Percentiles rank a stretch among this genome's conserved stretches.
phyloP scores from a whole-genome alignment of 2,888 invertebrate species.

The Nasonia oneida region DNA sequence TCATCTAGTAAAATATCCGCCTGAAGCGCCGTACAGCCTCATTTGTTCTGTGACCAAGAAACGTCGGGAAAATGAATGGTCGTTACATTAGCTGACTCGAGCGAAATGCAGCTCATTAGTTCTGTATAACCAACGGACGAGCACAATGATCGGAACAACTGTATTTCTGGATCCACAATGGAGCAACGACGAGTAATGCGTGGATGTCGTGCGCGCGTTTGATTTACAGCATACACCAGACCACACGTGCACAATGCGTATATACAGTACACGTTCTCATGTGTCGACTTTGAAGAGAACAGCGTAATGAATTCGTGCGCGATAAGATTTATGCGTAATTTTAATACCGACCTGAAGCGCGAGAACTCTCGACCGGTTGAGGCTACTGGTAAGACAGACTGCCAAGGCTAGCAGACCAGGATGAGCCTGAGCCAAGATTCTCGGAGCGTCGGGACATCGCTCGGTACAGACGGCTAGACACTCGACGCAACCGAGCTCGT shows the following conservation, averaged over 20 bases:
- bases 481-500: constrained; percentile 94
- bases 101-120: constrained; percentile 16
- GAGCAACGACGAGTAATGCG: neutral
- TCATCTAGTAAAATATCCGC: neutral
- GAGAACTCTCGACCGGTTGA: constrained; percentile 90
- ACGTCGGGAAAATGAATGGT: constrained; percentile 2
- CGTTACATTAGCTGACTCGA: constrained; percentile 29
- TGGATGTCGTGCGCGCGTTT: neutral
- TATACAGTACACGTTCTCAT: neutral
- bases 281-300: neutral
- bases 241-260: neutral
- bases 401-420: constrained; percentile 92
- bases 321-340: neutral
- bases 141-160: neutral
- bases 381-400: constrained; percentile 93
- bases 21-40: neutral
- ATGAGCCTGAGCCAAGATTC: constrained; percentile 88
- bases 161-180: constrained; percentile 8
- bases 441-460: constrained; percentile 89
- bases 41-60: neutral
- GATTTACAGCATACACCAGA: neutral
- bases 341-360: constrained; percentile 87
- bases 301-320: neutral
- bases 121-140: neutral
- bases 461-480: constrained; percentile 91